Conservation (phyloP, 37 sponge, comb jelly and placozoan genomes). For the Ianthella basta region DNA sequence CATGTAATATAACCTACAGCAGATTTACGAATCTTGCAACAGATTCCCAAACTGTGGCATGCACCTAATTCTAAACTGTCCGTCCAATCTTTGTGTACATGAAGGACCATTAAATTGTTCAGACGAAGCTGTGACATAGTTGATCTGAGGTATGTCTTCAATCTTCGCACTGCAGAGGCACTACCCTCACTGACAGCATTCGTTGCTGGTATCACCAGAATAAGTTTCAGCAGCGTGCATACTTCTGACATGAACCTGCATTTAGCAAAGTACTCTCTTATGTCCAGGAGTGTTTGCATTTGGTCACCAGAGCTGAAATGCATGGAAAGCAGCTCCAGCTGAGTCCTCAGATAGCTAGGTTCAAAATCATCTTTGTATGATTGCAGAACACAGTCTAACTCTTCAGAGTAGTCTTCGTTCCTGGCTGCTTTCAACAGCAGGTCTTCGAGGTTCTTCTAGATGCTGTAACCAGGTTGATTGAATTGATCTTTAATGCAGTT, state of each 20-base stretch:
- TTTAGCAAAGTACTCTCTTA: slow-evolving; percentile 8
- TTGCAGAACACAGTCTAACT: slow-evolving; percentile 9
- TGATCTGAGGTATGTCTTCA: slow-evolving; percentile 54
- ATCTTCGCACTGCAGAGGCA: slow-evolving; percentile 52
- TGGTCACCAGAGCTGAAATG: background rate
- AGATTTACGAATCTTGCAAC: too few species aligned
- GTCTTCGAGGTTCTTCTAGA: slow-evolving; percentile 36
- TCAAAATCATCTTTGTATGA: slow-evolving; percentile 26
- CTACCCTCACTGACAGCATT: slow-evolving; percentile 54
- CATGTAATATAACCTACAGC: too few species aligned
- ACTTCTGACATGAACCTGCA: slow-evolving; percentile 45
- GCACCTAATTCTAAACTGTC: slow-evolving; percentile 41
- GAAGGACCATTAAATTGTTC: slow-evolving; percentile 58
- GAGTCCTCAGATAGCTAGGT: slow-evolving; percentile 10
- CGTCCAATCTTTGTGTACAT: slow-evolving; percentile 45
- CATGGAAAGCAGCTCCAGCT: slow-evolving; percentile 16
- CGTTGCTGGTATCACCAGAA: slow-evolving; percentile 63
- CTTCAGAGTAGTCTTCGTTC: slow-evolving; percentile 17
- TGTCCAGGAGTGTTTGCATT: slow-evolving; percentile 18
- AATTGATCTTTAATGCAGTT: slow-evolving; percentile 28
- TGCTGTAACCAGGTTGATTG: slow-evolving; percentile 33
- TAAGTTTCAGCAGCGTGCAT: slow-evolving; percentile 38
- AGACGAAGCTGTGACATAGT: slow-evolving; percentile 59
- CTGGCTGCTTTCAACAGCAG: slow-evolving; percentile 37
- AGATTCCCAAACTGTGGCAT: too few species aligned